phyloP scores from a whole-genome alignment of 2,888 invertebrate species.

The Scrobipalpa atriplicella region DNA sequence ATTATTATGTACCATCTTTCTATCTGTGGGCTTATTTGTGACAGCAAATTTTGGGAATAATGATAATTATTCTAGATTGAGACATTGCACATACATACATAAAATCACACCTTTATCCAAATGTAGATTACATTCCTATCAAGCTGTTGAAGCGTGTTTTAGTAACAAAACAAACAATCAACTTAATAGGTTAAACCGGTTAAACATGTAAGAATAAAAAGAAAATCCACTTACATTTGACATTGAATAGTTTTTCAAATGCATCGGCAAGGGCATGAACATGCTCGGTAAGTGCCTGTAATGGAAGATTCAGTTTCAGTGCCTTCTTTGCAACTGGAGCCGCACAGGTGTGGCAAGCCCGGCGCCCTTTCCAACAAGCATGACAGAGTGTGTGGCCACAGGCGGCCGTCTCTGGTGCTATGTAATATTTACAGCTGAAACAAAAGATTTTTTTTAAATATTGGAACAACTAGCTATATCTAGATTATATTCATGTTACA shows the following conservation, averaged over 20 bases:
- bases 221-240: conserved; percentile 57
- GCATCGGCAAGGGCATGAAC: conserved; percentile 50
- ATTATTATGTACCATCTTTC: too few species aligned
- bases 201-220: not conserved
- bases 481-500: too few species aligned
- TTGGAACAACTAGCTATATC: not conserved
- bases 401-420: conserved; percentile 59
- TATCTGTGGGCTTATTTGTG: too few species aligned
- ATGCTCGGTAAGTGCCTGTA: conserved; percentile 58
- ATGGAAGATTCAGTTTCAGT: conserved; percentile 54
- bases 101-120: too few species aligned
- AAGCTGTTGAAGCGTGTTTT: too few species aligned
- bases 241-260: conserved; percentile 62
- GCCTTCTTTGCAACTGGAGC: conserved; percentile 49
- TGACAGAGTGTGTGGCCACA: conserved; percentile 72
- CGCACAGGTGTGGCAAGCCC: conserved; percentile 58
- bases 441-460: not conserved
- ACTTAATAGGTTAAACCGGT: not conserved
- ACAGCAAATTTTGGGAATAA: too few species aligned
- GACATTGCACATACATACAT: too few species aligned
- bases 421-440: conserved; percentile 68
- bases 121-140: too few species aligned
- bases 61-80: too few species aligned
- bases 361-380: conserved; percentile 61
- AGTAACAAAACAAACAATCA: too few species aligned